A percentile compares a stretch with the other conserved stretches of the same genome.
These are phyloP conservation scores for Macroramphosus scolopax DNA, from an alignment of 2,797 vertebrate genomes.

Conservation along the genomic window DNA sequence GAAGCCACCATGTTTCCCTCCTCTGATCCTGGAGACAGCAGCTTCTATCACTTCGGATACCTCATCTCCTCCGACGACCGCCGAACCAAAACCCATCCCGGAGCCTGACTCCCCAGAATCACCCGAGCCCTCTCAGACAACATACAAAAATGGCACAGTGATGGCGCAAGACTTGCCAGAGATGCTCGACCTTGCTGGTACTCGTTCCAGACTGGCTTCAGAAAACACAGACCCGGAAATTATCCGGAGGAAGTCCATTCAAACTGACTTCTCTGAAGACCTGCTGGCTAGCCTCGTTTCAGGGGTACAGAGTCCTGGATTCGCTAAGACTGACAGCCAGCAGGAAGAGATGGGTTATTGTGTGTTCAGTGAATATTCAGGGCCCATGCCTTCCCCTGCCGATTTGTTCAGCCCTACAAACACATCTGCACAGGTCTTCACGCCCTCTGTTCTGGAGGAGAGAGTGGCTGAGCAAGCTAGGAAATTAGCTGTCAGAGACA, in stretches of 20 bases:
- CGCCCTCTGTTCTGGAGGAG: constrained; percentile 74
- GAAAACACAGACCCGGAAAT: constrained; percentile 86
- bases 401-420: constrained; percentile 80
- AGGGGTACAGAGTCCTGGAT: constrained; percentile 71
- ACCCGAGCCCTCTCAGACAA: constrained; percentile 79
- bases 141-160: constrained; percentile 88
- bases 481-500: constrained; percentile 65
- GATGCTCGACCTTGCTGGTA: constrained; percentile 94
- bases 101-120: constrained; percentile 83
- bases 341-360: constrained; percentile 96
- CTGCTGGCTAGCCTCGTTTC: constrained; percentile 71
- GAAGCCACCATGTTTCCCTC: constrained; percentile 87
- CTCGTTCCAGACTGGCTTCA: constrained; percentile 87
- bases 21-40: constrained; percentile 79
- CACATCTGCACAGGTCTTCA: constrained; percentile 71
- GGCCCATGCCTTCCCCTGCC: constrained; percentile 94
- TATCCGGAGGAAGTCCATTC: constrained; percentile 81
- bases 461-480: constrained; percentile 71
- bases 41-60: constrained; percentile 73
- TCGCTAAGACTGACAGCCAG: constrained; percentile 85
- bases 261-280: constrained; percentile 78
- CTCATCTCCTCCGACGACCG: constrained; percentile 71
- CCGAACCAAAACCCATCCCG: constrained; percentile 65
- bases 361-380: constrained; percentile 98
- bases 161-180: constrained; percentile 96